Evolutionary conservation across 2,888 invertebrate species (phyloP).

Genomic region (Eledone cirrhosa): DNA sequence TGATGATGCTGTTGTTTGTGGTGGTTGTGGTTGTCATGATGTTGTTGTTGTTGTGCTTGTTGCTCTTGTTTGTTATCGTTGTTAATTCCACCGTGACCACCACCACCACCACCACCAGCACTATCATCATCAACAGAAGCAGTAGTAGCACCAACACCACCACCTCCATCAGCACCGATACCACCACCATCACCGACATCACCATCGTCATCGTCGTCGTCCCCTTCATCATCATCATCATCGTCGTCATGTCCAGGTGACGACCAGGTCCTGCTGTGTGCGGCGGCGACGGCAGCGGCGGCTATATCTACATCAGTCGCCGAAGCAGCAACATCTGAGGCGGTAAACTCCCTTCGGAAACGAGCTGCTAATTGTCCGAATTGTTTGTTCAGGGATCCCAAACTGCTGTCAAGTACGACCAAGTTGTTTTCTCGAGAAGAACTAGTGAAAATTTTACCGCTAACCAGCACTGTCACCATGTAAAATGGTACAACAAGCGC

Average conservation of each 20-base stretch:
- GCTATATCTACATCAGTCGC: neutral
- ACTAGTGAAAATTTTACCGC: slow-evolving; percentile 23
- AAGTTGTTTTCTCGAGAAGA: slow-evolving; percentile 9
- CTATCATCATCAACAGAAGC: too few relatives aligned
- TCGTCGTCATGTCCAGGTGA: slow-evolving; percentile 1
- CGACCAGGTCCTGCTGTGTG: too few relatives aligned
- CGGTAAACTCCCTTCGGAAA: neutral
- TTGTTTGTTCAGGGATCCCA: neutral
- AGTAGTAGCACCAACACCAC: too few relatives aligned
- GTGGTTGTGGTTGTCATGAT: too few relatives aligned
- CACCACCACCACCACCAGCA: too few relatives aligned
- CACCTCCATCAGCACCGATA: too few relatives aligned
- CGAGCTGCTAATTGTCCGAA: slow-evolving; percentile 10
- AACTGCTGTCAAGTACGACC: neutral
- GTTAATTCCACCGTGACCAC: too few relatives aligned
- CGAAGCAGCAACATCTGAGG: neutral
- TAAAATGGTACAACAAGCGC: slow-evolving; percentile 1
- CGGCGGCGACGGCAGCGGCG: neutral
- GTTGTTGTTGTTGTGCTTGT: too few relatives aligned
- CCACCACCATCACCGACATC: too few relatives aligned
- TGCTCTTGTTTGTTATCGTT: too few relatives aligned
- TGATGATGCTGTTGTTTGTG: too few relatives aligned
- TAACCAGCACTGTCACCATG: neutral
- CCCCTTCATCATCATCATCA: neutral
- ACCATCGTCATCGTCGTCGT: too few relatives aligned